phyloP scores from a whole-genome alignment of 2,113 vertebrate species.

The Nymphicus hollandicus region DNA sequence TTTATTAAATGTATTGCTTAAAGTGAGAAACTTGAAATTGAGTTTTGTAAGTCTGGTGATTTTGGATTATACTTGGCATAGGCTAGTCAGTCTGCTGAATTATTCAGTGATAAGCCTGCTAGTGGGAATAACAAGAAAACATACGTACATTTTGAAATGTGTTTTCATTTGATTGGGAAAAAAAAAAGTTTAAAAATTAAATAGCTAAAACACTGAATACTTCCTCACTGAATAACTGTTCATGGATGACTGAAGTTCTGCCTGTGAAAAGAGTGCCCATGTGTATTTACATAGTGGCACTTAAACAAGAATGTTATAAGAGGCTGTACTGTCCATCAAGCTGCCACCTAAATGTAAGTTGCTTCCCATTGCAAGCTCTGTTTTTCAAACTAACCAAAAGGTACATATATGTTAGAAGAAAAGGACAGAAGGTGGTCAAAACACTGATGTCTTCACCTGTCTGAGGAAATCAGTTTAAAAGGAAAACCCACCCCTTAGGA shows the following conservation, averaged over 20 bases:
- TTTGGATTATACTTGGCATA: slow-evolving; percentile 52
- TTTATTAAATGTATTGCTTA: slow-evolving; percentile 70
- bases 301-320: background rate
- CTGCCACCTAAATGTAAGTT: background rate
- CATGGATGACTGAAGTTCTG: background rate
- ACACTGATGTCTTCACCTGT: background rate
- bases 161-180: slow-evolving; percentile 33
- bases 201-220: background rate
- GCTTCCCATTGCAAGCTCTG: background rate
- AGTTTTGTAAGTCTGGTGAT: slow-evolving; percentile 55
- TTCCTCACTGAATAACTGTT: background rate
- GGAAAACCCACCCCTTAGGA: background rate
- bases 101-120: slow-evolving; percentile 46
- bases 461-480: background rate
- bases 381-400: background rate
- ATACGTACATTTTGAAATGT: slow-evolving; percentile 31
- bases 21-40: slow-evolving; percentile 69
- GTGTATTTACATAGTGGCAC: background rate
- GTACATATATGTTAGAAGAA: background rate
- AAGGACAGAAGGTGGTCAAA: background rate
- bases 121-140: slow-evolving; percentile 49
- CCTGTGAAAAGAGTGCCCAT: background rate
- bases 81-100: slow-evolving; percentile 51
- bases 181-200: slow-evolving; percentile 44
- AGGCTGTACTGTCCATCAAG: background rate